Evolutionary conservation across 2,888 invertebrate species (phyloP), one percentile per base, ranked within the genome.

Genomic region (Selenia dentaria): DNA sequence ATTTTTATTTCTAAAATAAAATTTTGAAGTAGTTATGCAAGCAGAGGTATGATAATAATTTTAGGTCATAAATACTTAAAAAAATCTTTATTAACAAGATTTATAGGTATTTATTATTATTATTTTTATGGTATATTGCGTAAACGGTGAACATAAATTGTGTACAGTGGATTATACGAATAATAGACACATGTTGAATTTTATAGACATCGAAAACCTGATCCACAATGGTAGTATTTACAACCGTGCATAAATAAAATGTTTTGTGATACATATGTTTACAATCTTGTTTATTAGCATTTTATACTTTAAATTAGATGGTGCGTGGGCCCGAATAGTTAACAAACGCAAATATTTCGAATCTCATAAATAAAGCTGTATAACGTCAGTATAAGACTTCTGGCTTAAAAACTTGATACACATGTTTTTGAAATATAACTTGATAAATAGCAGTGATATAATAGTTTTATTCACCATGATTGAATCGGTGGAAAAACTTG

Each of bases 241-340:
- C 51, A 66, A 60, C 56, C 24, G 31, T 25, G 11, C 31, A 38
- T 28, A 38, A 45, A 45, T 33, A 28, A 38, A 20, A 34, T 38
- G 32, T 34, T 28, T 33, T 33, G 38, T 35, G 35, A 39, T 43
- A 53, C 36, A 45, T 51, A 48, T 62, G 54, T 61, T 56, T 32
- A 56, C 46, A 54, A 49, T 51, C 51, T 39, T 55, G 50, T 62
- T 63, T 63, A 62, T 59, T 59, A 50, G 50, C 54, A 61, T 65
- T 56, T 57, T 50, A 57, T 50, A 38, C 44, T 29, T 49, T 49
- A 35, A 49, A 46, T 51, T 47, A 36, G 31, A 47, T 44, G 52
- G 39, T 57, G 59, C 64, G 54, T 67, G 54, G 61, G 57, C 51
- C 36, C 24, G 37, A 54, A 61, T 57, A 43, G 35, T 37, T 44